Evolutionary conservation across 2,888 invertebrate genomes (phyloP).

Genomic region (Lamproptera curius): DNA sequence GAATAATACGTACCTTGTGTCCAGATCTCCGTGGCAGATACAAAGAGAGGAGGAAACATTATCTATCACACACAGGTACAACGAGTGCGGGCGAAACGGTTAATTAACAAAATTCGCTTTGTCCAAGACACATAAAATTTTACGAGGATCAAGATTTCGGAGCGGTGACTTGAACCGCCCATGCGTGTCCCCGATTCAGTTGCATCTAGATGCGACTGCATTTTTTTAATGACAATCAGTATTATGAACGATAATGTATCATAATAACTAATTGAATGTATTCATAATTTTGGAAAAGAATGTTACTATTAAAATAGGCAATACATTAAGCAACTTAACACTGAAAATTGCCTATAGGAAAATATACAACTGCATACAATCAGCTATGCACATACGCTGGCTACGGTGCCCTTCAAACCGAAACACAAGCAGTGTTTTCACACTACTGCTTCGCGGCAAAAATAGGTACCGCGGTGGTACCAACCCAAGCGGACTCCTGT

Average conservation of each 20-base stretch:
- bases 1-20: too few relatives aligned
- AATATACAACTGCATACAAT: not conserved
- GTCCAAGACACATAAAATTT: slow-evolving; percentile 76
- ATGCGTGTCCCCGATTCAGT: slow-evolving; percentile 31
- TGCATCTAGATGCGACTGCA: slow-evolving; percentile 32
- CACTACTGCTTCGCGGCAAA: too few relatives aligned
- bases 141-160: slow-evolving; percentile 72
- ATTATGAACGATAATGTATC: not conserved
- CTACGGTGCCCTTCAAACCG: too few relatives aligned
- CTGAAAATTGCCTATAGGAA: too few relatives aligned
- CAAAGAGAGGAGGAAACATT: slow-evolving; percentile 47
- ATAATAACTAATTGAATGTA: not conserved
- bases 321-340: too few relatives aligned
- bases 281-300: too few relatives aligned
- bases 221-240: too few relatives aligned
- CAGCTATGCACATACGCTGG: too few relatives aligned
- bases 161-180: slow-evolving; percentile 47
- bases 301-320: too few relatives aligned
- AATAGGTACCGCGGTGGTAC: too few relatives aligned
- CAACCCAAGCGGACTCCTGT: too few relatives aligned
- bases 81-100: slow-evolving; percentile 52
- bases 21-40: slow-evolving; percentile 55
- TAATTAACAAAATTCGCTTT: slow-evolving; percentile 77
- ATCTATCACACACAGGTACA: slow-evolving; percentile 63
- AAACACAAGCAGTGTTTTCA: too few relatives aligned